These are phyloP conservation scores for Pristis pectinata DNA, from an alignment of 2,797 vertebrate species.

Conservation along the genomic window DNA sequence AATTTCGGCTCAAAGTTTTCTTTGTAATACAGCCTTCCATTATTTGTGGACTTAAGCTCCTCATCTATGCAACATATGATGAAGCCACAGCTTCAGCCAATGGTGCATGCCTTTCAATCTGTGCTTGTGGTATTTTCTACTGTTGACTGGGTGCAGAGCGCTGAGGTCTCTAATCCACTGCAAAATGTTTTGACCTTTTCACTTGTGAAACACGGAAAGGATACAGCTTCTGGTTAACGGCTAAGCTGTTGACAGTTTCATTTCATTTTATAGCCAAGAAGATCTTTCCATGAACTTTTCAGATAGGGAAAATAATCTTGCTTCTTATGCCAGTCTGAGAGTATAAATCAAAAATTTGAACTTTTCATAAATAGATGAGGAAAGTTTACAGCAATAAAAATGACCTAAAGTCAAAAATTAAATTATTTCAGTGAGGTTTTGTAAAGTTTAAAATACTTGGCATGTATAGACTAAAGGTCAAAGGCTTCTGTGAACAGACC, in stretches of 20 bases:
- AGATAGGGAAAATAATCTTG: background rate
- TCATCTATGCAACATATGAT: background rate
- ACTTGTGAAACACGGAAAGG: slow-evolving; percentile 4
- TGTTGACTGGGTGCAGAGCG: background rate
- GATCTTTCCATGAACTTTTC: slow-evolving; percentile 13
- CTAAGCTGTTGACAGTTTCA: slow-evolving; percentile 1
- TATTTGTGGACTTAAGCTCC: background rate
- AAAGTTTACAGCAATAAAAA: background rate
- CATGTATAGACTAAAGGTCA: background rate
- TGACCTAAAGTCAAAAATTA: background rate
- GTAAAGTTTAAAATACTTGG: background rate
- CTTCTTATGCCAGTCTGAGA: background rate
- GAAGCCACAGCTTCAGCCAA: background rate
- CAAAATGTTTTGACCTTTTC: background rate
- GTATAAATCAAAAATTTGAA: background rate
- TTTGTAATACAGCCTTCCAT: background rate
- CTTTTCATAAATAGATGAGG: background rate
- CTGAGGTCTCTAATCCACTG: background rate
- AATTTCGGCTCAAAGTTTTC: background rate
- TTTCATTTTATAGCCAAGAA: slow-evolving; percentile 8
- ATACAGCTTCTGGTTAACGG: background rate
- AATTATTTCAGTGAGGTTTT: background rate
- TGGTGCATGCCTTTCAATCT: background rate
- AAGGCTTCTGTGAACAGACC: background rate
- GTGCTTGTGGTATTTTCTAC: background rate